Conservation (phyloP, 2,888 invertebrate genomes). For the Polydrusus cervinus region DNA sequence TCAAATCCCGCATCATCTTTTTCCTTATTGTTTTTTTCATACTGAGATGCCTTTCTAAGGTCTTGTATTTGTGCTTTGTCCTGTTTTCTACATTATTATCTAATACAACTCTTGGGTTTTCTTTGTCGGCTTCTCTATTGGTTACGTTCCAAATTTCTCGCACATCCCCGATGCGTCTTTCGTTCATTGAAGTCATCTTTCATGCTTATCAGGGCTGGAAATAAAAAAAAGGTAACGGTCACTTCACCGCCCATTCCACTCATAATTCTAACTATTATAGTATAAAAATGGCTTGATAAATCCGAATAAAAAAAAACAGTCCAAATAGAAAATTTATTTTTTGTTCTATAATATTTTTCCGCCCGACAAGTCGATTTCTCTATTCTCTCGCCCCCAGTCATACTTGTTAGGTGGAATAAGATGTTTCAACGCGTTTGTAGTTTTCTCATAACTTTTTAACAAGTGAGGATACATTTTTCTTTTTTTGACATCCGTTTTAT, state of each 20-base stretch:
- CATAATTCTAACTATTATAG: too few relatives aligned
- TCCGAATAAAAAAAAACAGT: too few relatives aligned
- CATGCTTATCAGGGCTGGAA: constrained; percentile 51
- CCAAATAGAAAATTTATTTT: too few relatives aligned
- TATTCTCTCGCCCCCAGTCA: too few relatives aligned
- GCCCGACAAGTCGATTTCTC: too few relatives aligned
- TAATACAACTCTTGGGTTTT: constrained; percentile 71
- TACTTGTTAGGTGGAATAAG: too few relatives aligned
- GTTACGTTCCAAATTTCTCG: constrained; percentile 74
- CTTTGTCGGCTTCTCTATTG: constrained; percentile 66
- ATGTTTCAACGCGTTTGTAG: too few relatives aligned
- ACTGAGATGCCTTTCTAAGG: constrained; percentile 86
- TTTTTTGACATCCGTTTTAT: too few relatives aligned
- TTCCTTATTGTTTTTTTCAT: constrained; percentile 91
- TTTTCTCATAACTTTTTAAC: too few relatives aligned
- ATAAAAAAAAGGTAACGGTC: constrained; percentile 12
- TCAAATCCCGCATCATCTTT: constrained; percentile 88
- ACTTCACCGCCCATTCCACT: neutral
- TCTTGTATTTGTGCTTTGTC: constrained; percentile 82
- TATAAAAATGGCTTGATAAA: too few relatives aligned
- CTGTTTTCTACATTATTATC: constrained; percentile 72
- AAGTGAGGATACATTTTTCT: too few relatives aligned
- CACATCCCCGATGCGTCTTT: constrained; percentile 84
- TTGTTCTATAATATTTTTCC: too few relatives aligned
- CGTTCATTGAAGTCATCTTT: constrained; percentile 77